Percentiles rank a stretch among this genome's conserved stretches.
Evolutionary conservation across 2,113 vertebrate species (phyloP).

Genomic region (Hylia prasina): DNA sequence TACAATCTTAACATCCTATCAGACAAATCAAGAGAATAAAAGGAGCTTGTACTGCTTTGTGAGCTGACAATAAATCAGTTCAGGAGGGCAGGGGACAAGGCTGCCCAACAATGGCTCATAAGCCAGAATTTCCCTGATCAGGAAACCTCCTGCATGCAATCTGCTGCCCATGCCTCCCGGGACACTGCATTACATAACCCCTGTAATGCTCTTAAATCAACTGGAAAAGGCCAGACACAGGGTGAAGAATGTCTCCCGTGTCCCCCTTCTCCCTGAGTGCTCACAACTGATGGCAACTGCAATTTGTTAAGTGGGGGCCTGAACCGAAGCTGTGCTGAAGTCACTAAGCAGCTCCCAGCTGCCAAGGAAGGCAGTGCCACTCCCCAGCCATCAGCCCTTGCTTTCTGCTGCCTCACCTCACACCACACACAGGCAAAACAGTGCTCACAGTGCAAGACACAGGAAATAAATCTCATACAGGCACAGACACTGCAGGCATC

Average conservation of each 20-base stretch:
- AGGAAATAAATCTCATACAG: not conserved
- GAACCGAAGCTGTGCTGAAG: fast-evolving
- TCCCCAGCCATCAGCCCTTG: fast-evolving
- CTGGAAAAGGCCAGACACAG: not conserved
- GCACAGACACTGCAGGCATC: fast-evolving
- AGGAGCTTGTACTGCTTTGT: not conserved
- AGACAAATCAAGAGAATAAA: not conserved
- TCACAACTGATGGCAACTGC: not conserved
- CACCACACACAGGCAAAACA: not conserved
- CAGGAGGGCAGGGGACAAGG: not conserved
- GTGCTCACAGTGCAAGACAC: not conserved
- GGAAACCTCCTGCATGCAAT: fast-evolving
- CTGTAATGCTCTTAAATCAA: conserved; percentile 9
- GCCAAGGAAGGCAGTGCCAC: fast-evolving
- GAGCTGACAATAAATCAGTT: not conserved
- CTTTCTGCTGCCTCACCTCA: fast-evolving
- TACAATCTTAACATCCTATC: not conserved
- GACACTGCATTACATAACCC: not conserved
- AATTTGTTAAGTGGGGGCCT: not conserved
- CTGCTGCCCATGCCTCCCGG: not conserved
- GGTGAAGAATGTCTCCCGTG: not conserved
- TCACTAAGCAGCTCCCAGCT: not conserved
- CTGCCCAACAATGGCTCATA: not conserved
- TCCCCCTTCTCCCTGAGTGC: fast-evolving
- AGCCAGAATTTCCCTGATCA: not conserved